These are phyloP conservation scores for Thalassarche chlororhynchos DNA, from an alignment of 2,113 vertebrate genomes.

Conservation along the genomic window DNA sequence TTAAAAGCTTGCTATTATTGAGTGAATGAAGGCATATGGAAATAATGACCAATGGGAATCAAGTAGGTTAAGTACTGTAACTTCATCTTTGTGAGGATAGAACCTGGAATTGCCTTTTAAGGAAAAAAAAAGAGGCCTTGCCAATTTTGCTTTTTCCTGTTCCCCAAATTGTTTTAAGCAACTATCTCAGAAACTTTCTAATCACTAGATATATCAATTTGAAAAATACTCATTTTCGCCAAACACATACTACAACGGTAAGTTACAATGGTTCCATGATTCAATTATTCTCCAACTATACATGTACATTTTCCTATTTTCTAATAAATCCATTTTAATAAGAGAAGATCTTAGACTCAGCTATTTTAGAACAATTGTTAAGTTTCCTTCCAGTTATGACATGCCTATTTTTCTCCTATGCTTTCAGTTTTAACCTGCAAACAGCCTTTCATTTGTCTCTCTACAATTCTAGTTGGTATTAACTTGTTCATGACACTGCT, in stretches of 20 bases:
- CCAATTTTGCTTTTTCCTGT: background rate
- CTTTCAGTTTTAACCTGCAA: background rate
- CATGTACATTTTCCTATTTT: background rate
- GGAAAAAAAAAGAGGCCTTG: background rate
- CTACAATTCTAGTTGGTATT: background rate
- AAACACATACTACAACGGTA: background rate
- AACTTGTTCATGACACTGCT: background rate
- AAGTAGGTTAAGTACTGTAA: background rate
- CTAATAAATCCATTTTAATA: background rate
- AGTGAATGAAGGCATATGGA: background rate
- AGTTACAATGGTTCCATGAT: background rate
- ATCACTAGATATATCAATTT: background rate
- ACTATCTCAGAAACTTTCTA: background rate
- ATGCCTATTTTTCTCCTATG: background rate
- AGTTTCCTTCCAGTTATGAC: background rate
- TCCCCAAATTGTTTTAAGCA: background rate
- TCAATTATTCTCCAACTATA: background rate
- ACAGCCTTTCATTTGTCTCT: background rate
- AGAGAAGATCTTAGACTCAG: background rate
- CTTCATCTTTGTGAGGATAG: background rate
- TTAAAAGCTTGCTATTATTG: background rate
- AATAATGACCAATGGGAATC: background rate
- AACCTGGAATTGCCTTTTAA: background rate
- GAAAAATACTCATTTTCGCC: background rate
- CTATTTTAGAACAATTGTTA: background rate